Evolutionary conservation across 1,140 invertebrate species (phyloP), one percentile per base, ranked within the genome.

Genomic region (Hylyphantes graminicola): DNA sequence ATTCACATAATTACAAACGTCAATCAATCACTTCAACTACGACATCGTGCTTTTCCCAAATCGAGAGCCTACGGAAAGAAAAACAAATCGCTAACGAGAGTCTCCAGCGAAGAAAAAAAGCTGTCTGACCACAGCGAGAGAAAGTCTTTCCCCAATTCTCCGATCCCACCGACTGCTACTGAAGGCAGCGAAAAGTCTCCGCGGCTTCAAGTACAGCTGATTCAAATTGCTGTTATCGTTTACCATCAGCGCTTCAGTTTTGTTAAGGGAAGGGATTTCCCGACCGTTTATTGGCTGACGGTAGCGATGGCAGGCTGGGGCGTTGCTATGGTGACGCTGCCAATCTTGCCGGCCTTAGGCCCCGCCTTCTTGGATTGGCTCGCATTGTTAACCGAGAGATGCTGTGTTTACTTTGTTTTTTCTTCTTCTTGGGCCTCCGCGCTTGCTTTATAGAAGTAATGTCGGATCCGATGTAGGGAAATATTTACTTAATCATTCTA

Each of bases 151-250:
- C 35, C 35, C 5, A 5, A 35, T 35, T 35, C 35, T 35, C 35
- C 35, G 35, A 35, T 35, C 35, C 35, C 57, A 61, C 17, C 12
- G 17, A 78, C 15, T 35, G 65, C 78, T 64, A 54, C 51, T 75
- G 80, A 13, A 11, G 35, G 72, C 72, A 35, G 35, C 35, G 35
- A 10, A 55, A 59, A 67, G 57, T 72, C 79, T 11, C 67, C 51
- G 67, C 35, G 55, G 65, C 65, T 59, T 53, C 68, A 35, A 65
- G 70, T 35, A 35, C 80, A 83, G 80, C 80, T 83, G 80, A 83
- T 74, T 83, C 80, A 83, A 83, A 83, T 83, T 83, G 80, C 74
- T 75, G 80, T 83, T 83, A 83, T 83, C 80, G 72, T 83, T 83
- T 74, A 74, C 80, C 72, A 83, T 61, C 79, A 82, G 79, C 68